phyloP scores from a whole-genome alignment of 2,888 invertebrate species.

The Lampropteryx suffumata region DNA sequence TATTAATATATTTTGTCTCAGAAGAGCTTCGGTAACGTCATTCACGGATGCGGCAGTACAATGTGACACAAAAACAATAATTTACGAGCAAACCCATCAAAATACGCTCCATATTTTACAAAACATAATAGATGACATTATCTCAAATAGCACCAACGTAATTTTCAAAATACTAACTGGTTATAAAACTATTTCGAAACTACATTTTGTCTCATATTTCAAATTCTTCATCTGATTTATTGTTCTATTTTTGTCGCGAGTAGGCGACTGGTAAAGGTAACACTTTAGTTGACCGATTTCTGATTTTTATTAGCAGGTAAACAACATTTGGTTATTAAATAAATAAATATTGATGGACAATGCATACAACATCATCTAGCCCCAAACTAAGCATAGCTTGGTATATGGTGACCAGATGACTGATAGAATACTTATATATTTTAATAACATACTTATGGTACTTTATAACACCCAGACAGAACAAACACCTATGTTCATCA shows the following conservation, averaged over 20 bases:
- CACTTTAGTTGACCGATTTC: constrained; percentile 4
- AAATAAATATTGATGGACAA: no score
- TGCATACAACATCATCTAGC: no score
- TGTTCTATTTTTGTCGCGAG: constrained; percentile 29
- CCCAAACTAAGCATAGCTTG: no score
- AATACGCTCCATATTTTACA: constrained; percentile 4
- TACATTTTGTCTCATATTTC: constrained; percentile 11
- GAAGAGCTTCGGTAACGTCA: constrained; percentile 3
- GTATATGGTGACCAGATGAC: no score
- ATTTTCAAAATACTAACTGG: constrained; percentile 25
- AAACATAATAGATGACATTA: not conserved
- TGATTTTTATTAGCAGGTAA: not conserved
- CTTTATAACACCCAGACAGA: no score
- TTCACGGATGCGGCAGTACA: constrained; percentile 5
- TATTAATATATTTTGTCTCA: no score
- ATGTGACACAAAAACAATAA: constrained; percentile 2
- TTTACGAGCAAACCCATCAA: constrained; percentile 3
- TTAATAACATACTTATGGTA: no score
- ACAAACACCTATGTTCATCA: no score
- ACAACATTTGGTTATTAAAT: no score
- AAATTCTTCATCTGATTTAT: constrained; percentile 27
- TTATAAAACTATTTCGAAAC: constrained; percentile 24
- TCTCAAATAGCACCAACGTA: constrained; percentile 1
- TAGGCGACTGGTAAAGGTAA: constrained; percentile 20
- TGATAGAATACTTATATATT: no score